Base-by-base conservation (phyloP, 2,888 invertebrate genomes). In the Trachelus troglodyta region DNA sequence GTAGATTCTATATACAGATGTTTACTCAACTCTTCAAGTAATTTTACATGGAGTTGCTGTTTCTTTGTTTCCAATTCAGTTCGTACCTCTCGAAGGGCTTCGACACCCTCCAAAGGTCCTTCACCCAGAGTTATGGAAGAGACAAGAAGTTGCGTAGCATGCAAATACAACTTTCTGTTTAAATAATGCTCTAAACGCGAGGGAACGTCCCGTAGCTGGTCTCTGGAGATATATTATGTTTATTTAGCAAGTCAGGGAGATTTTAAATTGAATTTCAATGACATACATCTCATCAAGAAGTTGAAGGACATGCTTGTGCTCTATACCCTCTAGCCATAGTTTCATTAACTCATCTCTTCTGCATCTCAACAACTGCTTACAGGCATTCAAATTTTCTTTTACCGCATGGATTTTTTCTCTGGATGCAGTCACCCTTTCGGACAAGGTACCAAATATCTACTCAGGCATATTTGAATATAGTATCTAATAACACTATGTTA, bases 291-390 rank as follows among this genome's bases (percentile, higher is more conserved):
- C 97, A 85, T 98, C 97, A 73, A 99, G 92, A 92, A 98, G 94
- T 84, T 96, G 94, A 71, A 98, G 92, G 79, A 98, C 96, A 89
- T 98, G 96, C 89, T 98, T 97, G 88, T 99, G 98, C 88, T 99
- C 98, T n/a, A 99, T 94, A 1, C 98, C 97, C 91, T 99, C 98
- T 11, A 97, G 94, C 98, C 99, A 99, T 78, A 99, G 93, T 83
- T 98, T 96, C 87, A 97, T 95, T 80, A 99, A 92, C 90, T 99
- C 99, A 88, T 98, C 98, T 69, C 98, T 94, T 77, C 98, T 95
- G 91, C 98, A 97, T 81, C 97, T 95, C 81, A 99, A 92, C 77
- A 99, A 92, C 40, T 95, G 95, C 90, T 97, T 97, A 90, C 97
- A 97, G 15, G 96, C 96, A 82, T 94, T 94, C 76, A 98, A 92